Evolutionary conservation across 2,888 invertebrate genomes (phyloP), one percentile per base, ranked within the genome.

Genomic region (Siphlonurus alternatus): DNA sequence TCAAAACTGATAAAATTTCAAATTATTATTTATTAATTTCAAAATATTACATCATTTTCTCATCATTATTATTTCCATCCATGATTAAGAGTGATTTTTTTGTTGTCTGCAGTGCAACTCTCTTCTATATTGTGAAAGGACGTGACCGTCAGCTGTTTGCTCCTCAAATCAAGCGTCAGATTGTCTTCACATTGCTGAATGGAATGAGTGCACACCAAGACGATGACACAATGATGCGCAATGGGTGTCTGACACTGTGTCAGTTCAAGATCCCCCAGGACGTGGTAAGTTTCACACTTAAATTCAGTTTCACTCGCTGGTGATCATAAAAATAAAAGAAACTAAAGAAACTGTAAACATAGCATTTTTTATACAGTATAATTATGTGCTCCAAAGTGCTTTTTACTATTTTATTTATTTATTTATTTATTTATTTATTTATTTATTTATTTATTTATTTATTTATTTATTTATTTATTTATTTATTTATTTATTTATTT

Each of bases 181-280:
- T 94, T 66, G 89, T 95, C 64, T 83, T 85, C 1, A 86, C 89
- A 0, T 77, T 95, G 63, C 78, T 96, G 51, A 88, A 92, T 72
- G 94, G 89, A 20, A 95, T 96, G 94, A 88, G 88, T 70, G 82
- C 84, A 63, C 91, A 93, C 72, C 81, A 85, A 66, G 81, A 84
- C 38, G 93, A 95, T 73, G 88, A 90, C 69, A 93, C 91, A 24
- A 94, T 97, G 93, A 89, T 97, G 84, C 81, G 96, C 64, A 97
- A 98, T 76, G 95, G 95, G 63, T 96, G 96, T 76, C 81, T 97
- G 66, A 94, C 94, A 0, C 79, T 97, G 53, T 95, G 94, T 73
- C 93, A 95, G 76, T 94, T 96, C 74, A 90, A 88, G 74, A 93
- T 98, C 75, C 97, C 97, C 1, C 83, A 84, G 69, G 97, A 97